Evolutionary conservation across 1,140 invertebrate species (phyloP).

Genomic region (Teleopsis dalmanni): DNA sequence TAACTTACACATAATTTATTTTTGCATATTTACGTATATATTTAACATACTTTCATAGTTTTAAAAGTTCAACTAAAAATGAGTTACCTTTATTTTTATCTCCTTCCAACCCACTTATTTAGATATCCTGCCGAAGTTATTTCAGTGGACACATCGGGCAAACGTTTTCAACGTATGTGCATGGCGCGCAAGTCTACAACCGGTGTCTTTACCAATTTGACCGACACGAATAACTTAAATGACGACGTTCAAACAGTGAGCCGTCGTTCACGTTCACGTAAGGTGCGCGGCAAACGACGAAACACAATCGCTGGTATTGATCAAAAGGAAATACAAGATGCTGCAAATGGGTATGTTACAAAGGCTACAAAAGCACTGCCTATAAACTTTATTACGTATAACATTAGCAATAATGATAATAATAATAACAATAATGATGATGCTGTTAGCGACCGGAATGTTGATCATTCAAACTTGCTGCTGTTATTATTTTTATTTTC

Average conservation of each 20-base stretch:
- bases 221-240: conserved; percentile 37
- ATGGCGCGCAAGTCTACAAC: conserved; percentile 70
- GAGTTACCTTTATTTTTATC: conserved; percentile 3
- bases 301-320: conserved; percentile 85
- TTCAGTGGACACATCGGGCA: conserved; percentile 77
- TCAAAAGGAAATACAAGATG: conserved; percentile 76
- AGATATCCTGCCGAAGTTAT: conserved; percentile 83
- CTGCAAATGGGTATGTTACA: conserved; percentile 63
- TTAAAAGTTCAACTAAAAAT: too few species aligned
- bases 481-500: too few species aligned
- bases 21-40: too few species aligned
- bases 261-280: conserved; percentile 62
- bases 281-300: conserved; percentile 70
- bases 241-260: conserved; percentile 54
- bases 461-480: too few species aligned
- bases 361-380: neutral
- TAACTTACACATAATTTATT: neutral
- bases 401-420: neutral
- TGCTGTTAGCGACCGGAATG: too few species aligned
- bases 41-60: too few species aligned
- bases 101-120: neutral
- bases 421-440: conserved; percentile 3
- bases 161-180: conserved; percentile 79
- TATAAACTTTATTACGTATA: neutral
- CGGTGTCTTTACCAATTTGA: conserved; percentile 28